Evolutionary conservation across 1,140 invertebrate species (phyloP).

Genomic region (Drosophila ogumai): DNA sequence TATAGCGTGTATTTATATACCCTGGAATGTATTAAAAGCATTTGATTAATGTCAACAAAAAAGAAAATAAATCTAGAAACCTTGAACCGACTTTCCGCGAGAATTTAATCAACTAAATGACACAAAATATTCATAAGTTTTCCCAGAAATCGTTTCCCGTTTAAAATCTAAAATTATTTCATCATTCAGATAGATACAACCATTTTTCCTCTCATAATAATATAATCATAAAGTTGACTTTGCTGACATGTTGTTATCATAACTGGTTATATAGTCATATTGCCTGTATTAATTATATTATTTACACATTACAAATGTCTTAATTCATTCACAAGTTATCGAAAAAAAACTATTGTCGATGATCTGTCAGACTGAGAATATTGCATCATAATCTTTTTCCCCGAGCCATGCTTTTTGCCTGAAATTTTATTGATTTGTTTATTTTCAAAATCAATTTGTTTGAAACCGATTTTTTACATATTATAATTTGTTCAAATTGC

Average conservation of each 20-base stretch:
- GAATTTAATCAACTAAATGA: neutral
- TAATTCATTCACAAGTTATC: conserved; percentile 30
- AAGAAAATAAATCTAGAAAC: neutral
- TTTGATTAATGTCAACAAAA: neutral
- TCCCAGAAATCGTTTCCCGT: neutral
- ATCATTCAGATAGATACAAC: neutral
- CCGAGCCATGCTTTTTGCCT: conserved; percentile 7
- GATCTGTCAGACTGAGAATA: conserved; percentile 23
- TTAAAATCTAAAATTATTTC: conserved; percentile 3
- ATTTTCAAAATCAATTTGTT: conserved; percentile 46
- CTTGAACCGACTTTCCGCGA: neutral
- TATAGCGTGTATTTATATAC: neutral
- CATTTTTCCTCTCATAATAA: neutral
- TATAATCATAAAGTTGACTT: conserved; percentile 8
- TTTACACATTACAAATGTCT: conserved; percentile 33
- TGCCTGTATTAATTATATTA: conserved; percentile 2
- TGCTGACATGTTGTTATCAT: conserved; percentile 22
- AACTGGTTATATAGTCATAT: conserved; percentile 23
- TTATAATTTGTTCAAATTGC: conserved; percentile 39
- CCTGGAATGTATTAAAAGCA: neutral
- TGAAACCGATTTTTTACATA: conserved; percentile 44
- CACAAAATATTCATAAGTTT: neutral
- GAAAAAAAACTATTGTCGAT: conserved; percentile 22
- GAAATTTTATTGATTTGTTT: conserved; percentile 29
- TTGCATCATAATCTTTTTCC: conserved; percentile 38